Evolutionary conservation across 2,113 vertebrate genomes (phyloP).

Genomic region (Neoarius graeffei): DNA sequence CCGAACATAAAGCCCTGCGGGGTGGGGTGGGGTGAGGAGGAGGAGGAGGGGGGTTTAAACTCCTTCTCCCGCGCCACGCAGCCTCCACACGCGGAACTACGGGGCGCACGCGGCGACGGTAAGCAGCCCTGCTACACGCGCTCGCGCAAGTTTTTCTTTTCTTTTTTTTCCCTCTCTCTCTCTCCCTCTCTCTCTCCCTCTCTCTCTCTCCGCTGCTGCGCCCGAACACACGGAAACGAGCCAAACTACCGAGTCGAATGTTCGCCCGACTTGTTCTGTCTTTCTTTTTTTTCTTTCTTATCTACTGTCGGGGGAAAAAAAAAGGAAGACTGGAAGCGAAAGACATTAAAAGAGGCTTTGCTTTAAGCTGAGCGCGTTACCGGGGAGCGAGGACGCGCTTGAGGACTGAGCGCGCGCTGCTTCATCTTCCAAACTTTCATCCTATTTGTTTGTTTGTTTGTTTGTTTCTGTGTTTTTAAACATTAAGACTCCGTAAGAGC

Average conservation of each 20-base stretch:
- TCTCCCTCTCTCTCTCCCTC: no score
- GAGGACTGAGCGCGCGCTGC: conserved; percentile 13
- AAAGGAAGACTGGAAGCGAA: background rate
- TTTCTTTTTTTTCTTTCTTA: no score
- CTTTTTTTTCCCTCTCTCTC: no score
- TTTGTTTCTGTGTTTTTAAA: background rate
- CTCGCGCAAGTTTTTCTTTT: background rate
- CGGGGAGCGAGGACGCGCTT: conserved; percentile 16
- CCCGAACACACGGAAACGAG: background rate
- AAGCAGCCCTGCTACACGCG: conserved; percentile 26
- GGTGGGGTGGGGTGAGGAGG: conserved; percentile 17
- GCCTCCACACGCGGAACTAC: conserved; percentile 64
- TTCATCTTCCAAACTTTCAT: background rate
- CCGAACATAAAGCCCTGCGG: conserved; percentile 68
- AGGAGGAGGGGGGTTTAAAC: conserved; percentile 64
- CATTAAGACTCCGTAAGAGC: background rate
- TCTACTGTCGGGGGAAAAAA: background rate
- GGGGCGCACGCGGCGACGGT: conserved; percentile 50
- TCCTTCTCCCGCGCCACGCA: conserved; percentile 65
- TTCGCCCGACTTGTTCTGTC: background rate
- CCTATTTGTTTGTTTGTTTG: background rate
- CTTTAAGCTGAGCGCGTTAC: background rate
- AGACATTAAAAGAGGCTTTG: conserved; percentile 1
- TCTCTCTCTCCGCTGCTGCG: background rate
- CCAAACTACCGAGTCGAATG: no score